These are phyloP conservation scores for Priocnemis perturbator DNA, from an alignment of 2,888 invertebrate species.

Conservation along the genomic window DNA sequence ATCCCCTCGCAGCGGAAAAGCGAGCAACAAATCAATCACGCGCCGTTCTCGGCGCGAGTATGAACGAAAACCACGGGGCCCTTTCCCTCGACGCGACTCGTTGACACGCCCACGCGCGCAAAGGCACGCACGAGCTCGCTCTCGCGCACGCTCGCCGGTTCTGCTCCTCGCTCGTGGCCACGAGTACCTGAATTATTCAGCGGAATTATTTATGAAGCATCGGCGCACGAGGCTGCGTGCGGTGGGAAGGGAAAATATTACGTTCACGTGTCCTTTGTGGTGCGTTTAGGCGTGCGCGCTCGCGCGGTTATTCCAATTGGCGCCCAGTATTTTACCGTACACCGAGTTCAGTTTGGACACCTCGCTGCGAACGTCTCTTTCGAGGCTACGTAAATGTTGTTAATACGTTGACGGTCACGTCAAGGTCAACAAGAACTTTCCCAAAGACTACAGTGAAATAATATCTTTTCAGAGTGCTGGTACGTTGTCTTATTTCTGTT, in stretches of 20 bases:
- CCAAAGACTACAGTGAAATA: too few relatives aligned
- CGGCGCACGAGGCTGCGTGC: constrained; percentile 2
- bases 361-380: too few relatives aligned
- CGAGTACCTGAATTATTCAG: constrained; percentile 40
- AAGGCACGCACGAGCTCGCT: constrained; percentile 1
- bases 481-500: too few relatives aligned
- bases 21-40: constrained; percentile 34
- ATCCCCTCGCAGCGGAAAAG: neutral
- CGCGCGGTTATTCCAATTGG: neutral
- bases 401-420: too few relatives aligned
- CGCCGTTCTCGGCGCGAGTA: constrained; percentile 28
- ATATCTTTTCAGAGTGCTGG: too few relatives aligned
- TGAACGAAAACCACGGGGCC: constrained; percentile 40
- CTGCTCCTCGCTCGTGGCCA: constrained; percentile 18
- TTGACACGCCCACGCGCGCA: constrained; percentile 33
- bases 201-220: constrained; percentile 47
- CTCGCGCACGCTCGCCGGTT: constrained; percentile 1
- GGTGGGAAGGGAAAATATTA: constrained; percentile 23
- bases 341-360: too few relatives aligned
- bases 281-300: neutral
- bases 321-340: too few relatives aligned
- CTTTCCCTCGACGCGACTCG: constrained; percentile 31
- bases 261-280: constrained; percentile 20
- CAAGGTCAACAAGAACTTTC: too few relatives aligned
- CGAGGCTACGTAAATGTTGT: too few relatives aligned